Base-by-base conservation (phyloP, 2,113 vertebrate species). In the Chrysemys picta region DNA sequence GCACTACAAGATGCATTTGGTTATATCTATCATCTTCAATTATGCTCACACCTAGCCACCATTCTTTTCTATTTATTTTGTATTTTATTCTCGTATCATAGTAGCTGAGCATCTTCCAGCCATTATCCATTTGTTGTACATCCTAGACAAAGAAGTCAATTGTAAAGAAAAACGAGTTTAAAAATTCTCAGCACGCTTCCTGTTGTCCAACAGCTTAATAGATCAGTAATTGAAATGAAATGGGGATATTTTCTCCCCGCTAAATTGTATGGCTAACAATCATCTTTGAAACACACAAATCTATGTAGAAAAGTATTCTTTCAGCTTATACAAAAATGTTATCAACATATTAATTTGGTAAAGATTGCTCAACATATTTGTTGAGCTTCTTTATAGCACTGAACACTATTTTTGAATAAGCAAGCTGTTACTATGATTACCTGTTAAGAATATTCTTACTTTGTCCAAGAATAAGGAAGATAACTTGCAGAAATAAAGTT, bases 11-110 rank as follows among this genome's bases (percentile, higher is more conserved):
- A 11, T 59, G 27, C 57, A 29, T 59, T 10, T 79, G 2, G 1
- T 45, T 75, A 22, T 69, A 27, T 45, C 0, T 69, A 27, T 45
- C 0, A 38, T 69, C 75, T 49, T 81, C 8, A n/a, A 49, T 25
- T 84, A 17, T 3, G 78, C 25, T 45, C 5, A 21, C 78, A 69
- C 16, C 3, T 4, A 45, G 10, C 25, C 3, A 1, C 16, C 21
- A 82, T 91, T 91, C 24, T 82, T 54, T 14, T 84, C 8, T 38
- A 72, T 50, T 50, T 72, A 57, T 86, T 5, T 14, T 38, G 0
- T 0, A 0, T 50, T 65, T 10, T 72, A 56, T 10, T 11, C 3
- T 17, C 25, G 2, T 27, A 57, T 10, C 56, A 57, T 27, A 27
- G 10, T 27, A 57, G 25, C 25, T 57, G 56, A 57, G 25, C 5